phyloP scores from a whole-genome alignment of 2,797 vertebrate genomes.

The Oreochromis grahami region DNA sequence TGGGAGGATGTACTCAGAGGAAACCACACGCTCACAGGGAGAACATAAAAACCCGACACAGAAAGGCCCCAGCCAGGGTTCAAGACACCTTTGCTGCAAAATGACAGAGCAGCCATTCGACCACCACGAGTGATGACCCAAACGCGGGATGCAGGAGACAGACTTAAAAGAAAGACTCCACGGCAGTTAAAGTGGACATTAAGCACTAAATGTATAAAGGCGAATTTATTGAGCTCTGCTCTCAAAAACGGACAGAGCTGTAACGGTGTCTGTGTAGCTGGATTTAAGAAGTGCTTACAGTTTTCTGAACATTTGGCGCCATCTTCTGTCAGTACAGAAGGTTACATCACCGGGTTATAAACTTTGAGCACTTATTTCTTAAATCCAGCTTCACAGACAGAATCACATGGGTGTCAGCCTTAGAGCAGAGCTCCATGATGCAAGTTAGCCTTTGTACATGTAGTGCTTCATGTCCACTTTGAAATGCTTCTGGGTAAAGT shows the following conservation, averaged over 20 bases:
- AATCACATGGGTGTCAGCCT: background rate
- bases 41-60: background rate
- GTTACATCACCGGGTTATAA: rapidly evolving
- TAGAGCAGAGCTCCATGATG: background rate
- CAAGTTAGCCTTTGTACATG: rapidly evolving
- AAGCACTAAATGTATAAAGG: background rate
- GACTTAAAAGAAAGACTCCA: background rate
- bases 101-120: background rate
- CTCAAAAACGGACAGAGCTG: rapidly evolving
- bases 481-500: background rate
- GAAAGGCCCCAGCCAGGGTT: background rate
- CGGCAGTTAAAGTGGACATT: background rate
- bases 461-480: background rate
- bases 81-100: background rate
- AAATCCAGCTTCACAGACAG: rapidly evolving
- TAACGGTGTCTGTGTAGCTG: background rate
- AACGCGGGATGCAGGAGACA: rapidly evolving
- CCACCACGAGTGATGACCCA: rapidly evolving
- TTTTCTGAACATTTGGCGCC: background rate
- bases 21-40: rapidly evolving
- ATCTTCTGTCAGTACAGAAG: rapidly evolving
- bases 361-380: background rate
- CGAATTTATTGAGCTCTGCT: background rate
- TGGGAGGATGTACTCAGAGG: background rate
- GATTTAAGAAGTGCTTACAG: rapidly evolving